Evolutionary conservation across 2,113 vertebrate genomes (phyloP), one percentile per base, ranked within the genome.

Genomic region (Phylloscopus trochilus): DNA sequence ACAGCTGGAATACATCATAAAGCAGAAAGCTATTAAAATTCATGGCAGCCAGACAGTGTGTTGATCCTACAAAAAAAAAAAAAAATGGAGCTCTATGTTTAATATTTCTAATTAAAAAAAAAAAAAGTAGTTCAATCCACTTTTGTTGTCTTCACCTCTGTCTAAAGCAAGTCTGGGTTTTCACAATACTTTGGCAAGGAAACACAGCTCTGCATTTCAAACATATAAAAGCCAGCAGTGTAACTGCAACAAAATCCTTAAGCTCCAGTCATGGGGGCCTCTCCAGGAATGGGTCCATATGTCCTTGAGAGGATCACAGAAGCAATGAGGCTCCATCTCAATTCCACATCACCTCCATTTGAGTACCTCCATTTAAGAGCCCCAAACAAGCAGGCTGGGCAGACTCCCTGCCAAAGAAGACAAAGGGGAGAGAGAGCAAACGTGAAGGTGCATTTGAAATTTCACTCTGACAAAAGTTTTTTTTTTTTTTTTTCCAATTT

Each of bases 1-100:
- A 94, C 97, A 98, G 98, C 97, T 97, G 97, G 97, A 97, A 96
- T 23, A 90, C 63, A 97, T 97, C 97, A 95, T n/a, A 69, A 93
- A 89, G 92, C 94, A 97, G 95, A 96, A 87, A 93, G 93, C 62
- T 60, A 91, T 91, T 95, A 94, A 95, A 17, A 55, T 73, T 94
- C 93, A 83, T 92, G 96, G 96, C 96, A 97, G 92, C 0, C 11
- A 95, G 92, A 96, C 95, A 91, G 83, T 63, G 83, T 93, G 89
- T 94, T 93, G 93, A 96, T 87, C 81, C 95, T 92, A 89, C 77
- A 93, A 63, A n/a, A n/a, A n/a, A n/a, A n/a, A n/a, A n/a, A n/a
- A n/a, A n/a, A 93, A 93, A 94, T 7, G 56, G 92, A 95, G 94
- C 89, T 75, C 69, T 90, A 72, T 82, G 90, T 95, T 97, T 96